Evolutionary conservation across 2,797 vertebrate genomes (phyloP).

Genomic region (Clamator glandarius): DNA sequence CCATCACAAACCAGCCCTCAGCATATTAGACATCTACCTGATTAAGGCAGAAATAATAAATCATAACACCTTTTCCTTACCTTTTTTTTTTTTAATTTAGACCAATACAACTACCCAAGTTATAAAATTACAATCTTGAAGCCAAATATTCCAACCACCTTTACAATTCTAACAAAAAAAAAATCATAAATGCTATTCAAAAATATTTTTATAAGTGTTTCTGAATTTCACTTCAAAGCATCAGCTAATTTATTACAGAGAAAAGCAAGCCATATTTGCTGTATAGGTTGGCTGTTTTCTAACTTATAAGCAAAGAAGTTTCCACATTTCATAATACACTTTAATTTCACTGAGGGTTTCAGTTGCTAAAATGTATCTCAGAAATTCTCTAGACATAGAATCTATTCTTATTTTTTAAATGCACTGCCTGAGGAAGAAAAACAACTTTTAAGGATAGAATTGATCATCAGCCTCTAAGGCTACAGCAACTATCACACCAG

Average conservation of each 20-base stretch:
- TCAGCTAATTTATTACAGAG: background rate
- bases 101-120: background rate
- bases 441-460: conserved; percentile 26
- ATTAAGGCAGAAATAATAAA: background rate
- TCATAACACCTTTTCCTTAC: background rate
- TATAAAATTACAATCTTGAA: background rate
- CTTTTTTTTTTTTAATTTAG: background rate
- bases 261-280: background rate
- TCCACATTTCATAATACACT: background rate
- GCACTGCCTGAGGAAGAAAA: conserved; percentile 4
- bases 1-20: background rate
- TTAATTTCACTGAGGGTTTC: conserved; percentile 6
- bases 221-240: background rate
- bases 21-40: background rate
- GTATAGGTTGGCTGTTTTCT: background rate
- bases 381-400: background rate
- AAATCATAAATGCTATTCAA: background rate
- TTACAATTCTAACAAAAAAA: background rate
- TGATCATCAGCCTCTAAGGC: conserved; percentile 39
- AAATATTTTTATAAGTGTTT: background rate
- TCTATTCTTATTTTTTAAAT: conserved; percentile 21
- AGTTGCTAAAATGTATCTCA: background rate
- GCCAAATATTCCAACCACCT: background rate
- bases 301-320: background rate
- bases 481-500: background rate